phyloP scores from a whole-genome alignment of 1,140 invertebrate genomes.

The Grapholita molesta region DNA sequence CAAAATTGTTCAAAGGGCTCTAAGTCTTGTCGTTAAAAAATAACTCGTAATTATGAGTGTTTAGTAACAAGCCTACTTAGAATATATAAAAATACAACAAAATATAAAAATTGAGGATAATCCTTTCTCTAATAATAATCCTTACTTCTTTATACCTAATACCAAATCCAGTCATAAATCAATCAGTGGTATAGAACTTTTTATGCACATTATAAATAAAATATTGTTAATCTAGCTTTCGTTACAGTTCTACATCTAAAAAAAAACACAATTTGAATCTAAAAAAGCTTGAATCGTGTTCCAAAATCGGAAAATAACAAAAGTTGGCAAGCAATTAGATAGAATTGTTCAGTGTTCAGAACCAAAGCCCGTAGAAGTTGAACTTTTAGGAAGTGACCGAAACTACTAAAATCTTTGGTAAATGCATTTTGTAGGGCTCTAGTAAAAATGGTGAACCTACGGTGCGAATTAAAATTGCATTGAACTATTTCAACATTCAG shows the following conservation, averaged over 20 bases:
- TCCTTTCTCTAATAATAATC: too few species aligned
- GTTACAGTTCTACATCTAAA: neutral
- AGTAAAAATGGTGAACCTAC: neutral
- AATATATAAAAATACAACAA: too few species aligned
- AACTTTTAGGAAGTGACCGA: neutral
- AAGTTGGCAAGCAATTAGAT: neutral
- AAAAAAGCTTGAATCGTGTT: neutral
- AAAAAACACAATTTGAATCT: neutral
- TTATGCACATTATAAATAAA: neutral
- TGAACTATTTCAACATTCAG: neutral
- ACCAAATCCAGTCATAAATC: too few species aligned
- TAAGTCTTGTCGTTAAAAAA: too few species aligned
- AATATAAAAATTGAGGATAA: too few species aligned
- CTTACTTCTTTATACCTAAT: too few species aligned
- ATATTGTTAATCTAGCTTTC: neutral
- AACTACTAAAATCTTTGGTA: neutral
- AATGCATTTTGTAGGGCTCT: neutral
- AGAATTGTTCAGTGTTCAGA: neutral
- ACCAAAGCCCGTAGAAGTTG: neutral
- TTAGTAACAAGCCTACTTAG: too few species aligned
- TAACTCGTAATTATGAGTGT: too few species aligned
- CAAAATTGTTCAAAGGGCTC: too few species aligned
- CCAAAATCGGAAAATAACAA: neutral
- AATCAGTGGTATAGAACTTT: too few species aligned
- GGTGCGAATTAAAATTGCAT: neutral